These are phyloP conservation scores for Euzetes globulus DNA, from an alignment of 2,888 invertebrate genomes.

Conservation along the genomic window DNA sequence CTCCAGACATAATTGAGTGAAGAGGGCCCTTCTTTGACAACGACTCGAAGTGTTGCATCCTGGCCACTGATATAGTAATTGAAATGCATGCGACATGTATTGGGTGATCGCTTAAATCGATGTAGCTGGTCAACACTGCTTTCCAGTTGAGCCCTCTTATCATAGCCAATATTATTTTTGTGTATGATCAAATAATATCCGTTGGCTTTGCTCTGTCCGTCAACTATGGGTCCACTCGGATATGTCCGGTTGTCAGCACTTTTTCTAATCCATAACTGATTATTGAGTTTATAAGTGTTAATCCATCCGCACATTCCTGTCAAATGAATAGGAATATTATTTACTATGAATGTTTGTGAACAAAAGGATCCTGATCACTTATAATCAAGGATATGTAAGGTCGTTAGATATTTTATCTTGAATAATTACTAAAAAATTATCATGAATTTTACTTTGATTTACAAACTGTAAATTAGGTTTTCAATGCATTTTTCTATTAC, in stretches of 20 bases:
- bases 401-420: no score
- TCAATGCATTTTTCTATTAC: no score
- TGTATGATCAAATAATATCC: background rate
- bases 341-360: no score
- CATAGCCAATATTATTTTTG: background rate
- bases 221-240: background rate
- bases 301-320: conserved; percentile 23
- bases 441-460: no score
- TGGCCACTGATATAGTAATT: background rate
- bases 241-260: background rate
- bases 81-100: conserved; percentile 10
- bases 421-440: no score
- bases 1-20: background rate
- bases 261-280: background rate
- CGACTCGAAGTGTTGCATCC: background rate
- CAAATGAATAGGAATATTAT: background rate
- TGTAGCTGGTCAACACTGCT: background rate
- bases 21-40: background rate
- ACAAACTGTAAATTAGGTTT: no score
- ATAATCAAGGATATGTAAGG: no score
- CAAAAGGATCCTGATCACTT: no score
- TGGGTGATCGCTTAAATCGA: conserved; percentile 18
- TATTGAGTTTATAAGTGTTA: background rate
- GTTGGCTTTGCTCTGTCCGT: conserved; percentile 4
- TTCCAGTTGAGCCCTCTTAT: background rate